Evolutionary conservation across 2,113 vertebrate genomes (phyloP), one percentile per base, ranked within the genome.

Genomic region (Amia ocellicauda): DNA sequence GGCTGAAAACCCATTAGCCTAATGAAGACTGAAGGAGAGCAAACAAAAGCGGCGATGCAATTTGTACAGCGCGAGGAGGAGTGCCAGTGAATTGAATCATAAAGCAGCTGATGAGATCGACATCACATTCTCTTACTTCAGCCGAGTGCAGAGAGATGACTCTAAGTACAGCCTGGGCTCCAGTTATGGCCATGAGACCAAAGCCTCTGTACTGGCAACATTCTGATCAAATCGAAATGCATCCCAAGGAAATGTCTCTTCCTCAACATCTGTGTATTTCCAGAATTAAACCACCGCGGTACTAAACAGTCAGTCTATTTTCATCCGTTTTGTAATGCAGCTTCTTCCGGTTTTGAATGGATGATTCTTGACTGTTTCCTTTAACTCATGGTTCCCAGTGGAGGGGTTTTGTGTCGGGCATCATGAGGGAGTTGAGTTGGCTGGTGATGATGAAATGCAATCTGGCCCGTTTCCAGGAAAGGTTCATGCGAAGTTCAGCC

Each of bases 41-140:
- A 69, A 78, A 74, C 63, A 69, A 66, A 62, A 53, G 41, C 23
- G 26, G 47, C 7, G 24, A 68, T 65, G 43, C 14, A 47, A 47
- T 7, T 16, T n/a, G 45, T 1, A 3, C n/a, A 16, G n/a, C 0
- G 14, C n/a, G 16, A 19, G 16, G 45, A 47, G 16, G 14, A 17
- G 45, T 17, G 16, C 3, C 45, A 47, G 5, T 47, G 45, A 47
- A 47, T 17, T 47, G 45, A 47, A 47, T 17, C 13, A 47, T 19
- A 16, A 47, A 47, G 13, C n/a, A 17, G 45, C n/a, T 47, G 45
- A 47, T 17, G 5, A 17, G 45, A 47, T 47, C 45, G n/a, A 47
- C 11, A n/a, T n/a, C n/a, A 16, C 31, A 1, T 36, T 47, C 45
- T n/a, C 14, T n/a, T 47, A 47, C 45, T 16, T 4, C 4, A 16